A percentile compares a stretch with the other conserved stretches of the same genome.
phyloP scores from a whole-genome alignment of 2,888 invertebrate species.

The Troides aeacus region DNA sequence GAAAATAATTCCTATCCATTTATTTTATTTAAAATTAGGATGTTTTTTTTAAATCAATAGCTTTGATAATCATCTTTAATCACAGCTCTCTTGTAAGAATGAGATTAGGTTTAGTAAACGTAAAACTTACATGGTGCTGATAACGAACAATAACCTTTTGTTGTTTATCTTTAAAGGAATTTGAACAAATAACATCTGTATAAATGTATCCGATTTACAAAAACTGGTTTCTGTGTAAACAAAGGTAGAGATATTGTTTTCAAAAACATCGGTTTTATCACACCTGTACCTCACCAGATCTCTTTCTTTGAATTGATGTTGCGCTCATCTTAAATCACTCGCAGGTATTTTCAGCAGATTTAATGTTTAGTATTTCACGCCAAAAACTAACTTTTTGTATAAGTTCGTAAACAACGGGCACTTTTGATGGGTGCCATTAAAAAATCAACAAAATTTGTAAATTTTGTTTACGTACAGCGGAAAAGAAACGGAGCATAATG shows the following conservation, averaged over 20 bases:
- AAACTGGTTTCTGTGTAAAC: neutral
- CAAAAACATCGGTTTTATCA: slow-evolving; percentile 4
- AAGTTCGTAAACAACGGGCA: neutral
- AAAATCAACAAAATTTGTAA: neutral
- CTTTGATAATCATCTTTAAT: too few relatives aligned
- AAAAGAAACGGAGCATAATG: too few relatives aligned
- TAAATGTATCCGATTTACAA: too few relatives aligned
- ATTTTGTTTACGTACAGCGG: neutral
- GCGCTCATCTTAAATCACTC: neutral
- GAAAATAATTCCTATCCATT: too few relatives aligned
- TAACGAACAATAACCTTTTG: too few relatives aligned
- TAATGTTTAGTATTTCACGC: neutral
- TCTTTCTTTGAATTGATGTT: slow-evolving; percentile 1
- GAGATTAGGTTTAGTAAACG: too few relatives aligned
- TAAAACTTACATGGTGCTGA: too few relatives aligned
- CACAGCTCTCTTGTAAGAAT: too few relatives aligned
- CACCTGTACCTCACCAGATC: neutral
- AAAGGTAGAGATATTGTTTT: neutral
- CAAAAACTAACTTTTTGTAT: neutral
- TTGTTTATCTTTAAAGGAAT: too few relatives aligned
- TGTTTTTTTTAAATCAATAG: too few relatives aligned
- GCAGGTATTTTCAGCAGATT: slow-evolving; percentile 7
- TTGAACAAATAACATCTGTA: too few relatives aligned
- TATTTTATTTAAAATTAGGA: too few relatives aligned
- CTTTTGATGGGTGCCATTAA: slow-evolving; percentile 11